Base-by-base conservation (phyloP, 2,888 invertebrate genomes). In the Drosophila anceps region DNA sequence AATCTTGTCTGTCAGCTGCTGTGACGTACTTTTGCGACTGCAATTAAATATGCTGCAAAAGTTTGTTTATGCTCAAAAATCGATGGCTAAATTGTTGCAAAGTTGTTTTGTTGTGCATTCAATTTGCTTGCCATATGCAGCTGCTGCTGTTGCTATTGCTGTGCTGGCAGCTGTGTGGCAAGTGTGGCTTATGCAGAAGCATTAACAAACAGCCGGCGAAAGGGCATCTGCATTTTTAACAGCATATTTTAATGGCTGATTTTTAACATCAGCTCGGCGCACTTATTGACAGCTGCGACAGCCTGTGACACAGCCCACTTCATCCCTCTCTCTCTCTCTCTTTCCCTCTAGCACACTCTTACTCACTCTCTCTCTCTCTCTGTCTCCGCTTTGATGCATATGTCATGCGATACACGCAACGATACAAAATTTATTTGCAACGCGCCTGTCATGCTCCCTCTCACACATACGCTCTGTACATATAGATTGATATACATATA, bases 251-350 rank as follows among this genome's bases (percentile, higher is more conserved):
- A 85, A 85, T 85, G 88, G 84, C 82, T 84, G 84, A 89, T 89
- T 89, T 85, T 85, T 89, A 87, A 84, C 87, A 87, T 87, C 82
- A 77, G 82, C 82, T 76, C 85, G 64, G 79, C 87, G 82, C 72
- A 87, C 87, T 87, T 87, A 87, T 87, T 87, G 91, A 87, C 87
- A 87, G 91, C 91, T 87, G 87, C 75, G 81, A 74, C 90, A 79
- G 82, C 73, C 67, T 74, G 48, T 73, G 86, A 69, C 73, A 68
- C 58, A 54, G 35, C 18, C 31, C 31, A 31, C 48, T 29, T 27
- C 13, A 10, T 12, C 20, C 13, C 44, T 0, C 24, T 12, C 44
- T 15, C 48, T 9, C 27, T 1, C n/a, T 27, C 44, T 48, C 54
- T 27, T 20, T 27, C 37, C n/a, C 13, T 10, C 29, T 1, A n/a